phyloP scores from a whole-genome alignment of 2,113 vertebrate species.

The Oryzias melastigma region DNA sequence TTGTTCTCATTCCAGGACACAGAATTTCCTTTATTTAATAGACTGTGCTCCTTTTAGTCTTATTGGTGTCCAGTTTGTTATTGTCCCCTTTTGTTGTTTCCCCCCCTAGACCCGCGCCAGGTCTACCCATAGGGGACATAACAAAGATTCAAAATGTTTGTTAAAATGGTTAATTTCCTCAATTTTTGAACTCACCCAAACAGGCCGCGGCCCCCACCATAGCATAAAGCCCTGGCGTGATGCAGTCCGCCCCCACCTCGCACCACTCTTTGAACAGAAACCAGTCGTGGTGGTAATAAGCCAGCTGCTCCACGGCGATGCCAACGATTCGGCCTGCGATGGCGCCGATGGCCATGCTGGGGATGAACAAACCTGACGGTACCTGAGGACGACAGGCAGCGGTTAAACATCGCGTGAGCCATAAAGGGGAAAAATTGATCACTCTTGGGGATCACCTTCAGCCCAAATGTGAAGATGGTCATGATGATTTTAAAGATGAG shows the following conservation, averaged over 20 bases:
- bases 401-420: background rate
- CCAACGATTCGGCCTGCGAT: slow-evolving; percentile 97
- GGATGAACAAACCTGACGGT: slow-evolving; percentile 94
- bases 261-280: slow-evolving; percentile 98
- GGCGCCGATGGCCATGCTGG: slow-evolving; percentile 98
- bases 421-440: background rate
- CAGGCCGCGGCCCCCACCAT: slow-evolving; percentile 98
- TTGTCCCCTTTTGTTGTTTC: no score
- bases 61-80: no score
- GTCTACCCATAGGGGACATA: no score
- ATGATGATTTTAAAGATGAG: slow-evolving; percentile 99
- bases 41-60: no score
- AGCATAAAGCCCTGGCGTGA: slow-evolving; percentile 96
- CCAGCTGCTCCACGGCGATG: slow-evolving; percentile 95
- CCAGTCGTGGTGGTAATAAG: slow-evolving; percentile 97
- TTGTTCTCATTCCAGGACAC: no score
- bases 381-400: slow-evolving; percentile 74
- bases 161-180: no score
- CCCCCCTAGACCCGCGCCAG: no score
- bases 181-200: slow-evolving; percentile 81
- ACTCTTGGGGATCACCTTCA: slow-evolving; percentile 84
- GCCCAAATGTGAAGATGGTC: slow-evolving; percentile 98
- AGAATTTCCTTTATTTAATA: no score
- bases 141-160: no score
- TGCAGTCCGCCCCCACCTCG: slow-evolving; percentile 95